Conservation (phyloP, 2,113 vertebrate species). For the Sula dactylatra region DNA sequence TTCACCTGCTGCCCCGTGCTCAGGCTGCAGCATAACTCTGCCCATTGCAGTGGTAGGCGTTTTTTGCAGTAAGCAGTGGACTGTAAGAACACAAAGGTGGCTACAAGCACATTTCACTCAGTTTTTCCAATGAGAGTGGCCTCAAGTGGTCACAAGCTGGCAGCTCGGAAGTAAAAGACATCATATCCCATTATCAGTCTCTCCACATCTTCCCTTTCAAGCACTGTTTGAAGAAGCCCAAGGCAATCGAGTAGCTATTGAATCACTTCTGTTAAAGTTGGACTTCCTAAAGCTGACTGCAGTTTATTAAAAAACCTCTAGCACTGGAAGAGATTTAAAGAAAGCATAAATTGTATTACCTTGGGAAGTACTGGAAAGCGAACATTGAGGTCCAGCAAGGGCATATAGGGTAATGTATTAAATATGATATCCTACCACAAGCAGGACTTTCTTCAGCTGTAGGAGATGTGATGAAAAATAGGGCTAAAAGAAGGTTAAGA, state of each 20-base stretch:
- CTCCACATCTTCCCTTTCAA: conserved; percentile 17
- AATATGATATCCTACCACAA: conserved; percentile 4
- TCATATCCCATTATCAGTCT: not conserved
- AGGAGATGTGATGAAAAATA: conserved; percentile 37
- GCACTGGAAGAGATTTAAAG: not conserved
- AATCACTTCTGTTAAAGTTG: not conserved
- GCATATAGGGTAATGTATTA: not conserved
- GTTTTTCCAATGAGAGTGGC: not conserved
- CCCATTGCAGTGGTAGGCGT: not conserved
- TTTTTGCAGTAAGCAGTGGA: not conserved
- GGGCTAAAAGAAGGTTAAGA: conserved; percentile 53
- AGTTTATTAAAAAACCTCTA: not conserved
- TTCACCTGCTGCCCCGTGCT: not conserved
- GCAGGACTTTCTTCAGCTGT: not conserved
- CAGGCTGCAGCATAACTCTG: not conserved
- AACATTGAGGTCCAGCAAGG: not conserved
- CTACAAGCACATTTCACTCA: not conserved
- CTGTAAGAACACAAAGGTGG: not conserved
- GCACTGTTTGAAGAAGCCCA: not conserved
- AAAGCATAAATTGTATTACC: conserved; percentile 5
- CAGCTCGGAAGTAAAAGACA: not conserved
- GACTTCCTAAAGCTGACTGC: not conserved
- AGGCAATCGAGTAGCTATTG: not conserved
- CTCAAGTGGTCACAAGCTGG: not conserved
- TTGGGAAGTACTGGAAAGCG: not conserved